A percentile compares a stretch with the other conserved stretches of the same genome.
phyloP scores from a whole-genome alignment of 2,888 invertebrate genomes.

The Chymomyza fuscimana region DNA sequence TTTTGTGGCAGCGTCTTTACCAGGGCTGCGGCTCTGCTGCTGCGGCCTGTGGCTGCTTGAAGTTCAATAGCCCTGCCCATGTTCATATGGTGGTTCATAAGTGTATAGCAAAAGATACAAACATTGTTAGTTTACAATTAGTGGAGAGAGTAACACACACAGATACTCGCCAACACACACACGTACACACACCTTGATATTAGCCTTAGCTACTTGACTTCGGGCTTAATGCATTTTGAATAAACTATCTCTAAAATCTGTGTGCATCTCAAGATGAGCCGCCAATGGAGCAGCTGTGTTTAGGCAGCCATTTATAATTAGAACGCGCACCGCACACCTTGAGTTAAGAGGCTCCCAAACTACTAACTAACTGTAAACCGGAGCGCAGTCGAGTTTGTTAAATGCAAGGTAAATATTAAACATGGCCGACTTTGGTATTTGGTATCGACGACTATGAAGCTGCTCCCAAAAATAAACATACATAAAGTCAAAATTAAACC shows the following conservation, averaged over 20 bases:
- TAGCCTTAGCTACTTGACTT: constrained; percentile 50
- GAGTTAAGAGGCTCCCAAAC: neutral
- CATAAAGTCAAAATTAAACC: neutral
- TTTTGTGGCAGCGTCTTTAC: constrained; percentile 50
- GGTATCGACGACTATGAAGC: neutral
- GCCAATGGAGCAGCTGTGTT: constrained; percentile 15
- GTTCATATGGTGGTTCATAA: neutral
- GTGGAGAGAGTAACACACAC: constrained; percentile 34
- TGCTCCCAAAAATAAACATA: neutral
- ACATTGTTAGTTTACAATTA: constrained; percentile 71
- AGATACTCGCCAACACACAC: no score
- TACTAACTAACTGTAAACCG: neutral
- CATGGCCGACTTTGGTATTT: constrained; percentile 18
- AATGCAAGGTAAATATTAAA: constrained; percentile 44
- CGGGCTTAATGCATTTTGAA: constrained; percentile 52
- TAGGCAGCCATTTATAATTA: constrained; percentile 38
- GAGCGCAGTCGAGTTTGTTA: constrained; percentile 34
- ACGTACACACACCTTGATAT: constrained; percentile 3
- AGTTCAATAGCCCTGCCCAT: constrained; percentile 63
- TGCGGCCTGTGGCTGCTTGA: constrained; percentile 35
- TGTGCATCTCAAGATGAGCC: neutral
- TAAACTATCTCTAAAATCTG: constrained; percentile 22
- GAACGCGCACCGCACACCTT: constrained; percentile 45
- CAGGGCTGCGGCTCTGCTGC: constrained; percentile 10
- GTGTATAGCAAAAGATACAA: constrained; percentile 30